Base-by-base conservation (phyloP, 2,888 invertebrate genomes). In the Orthosia cruda region DNA sequence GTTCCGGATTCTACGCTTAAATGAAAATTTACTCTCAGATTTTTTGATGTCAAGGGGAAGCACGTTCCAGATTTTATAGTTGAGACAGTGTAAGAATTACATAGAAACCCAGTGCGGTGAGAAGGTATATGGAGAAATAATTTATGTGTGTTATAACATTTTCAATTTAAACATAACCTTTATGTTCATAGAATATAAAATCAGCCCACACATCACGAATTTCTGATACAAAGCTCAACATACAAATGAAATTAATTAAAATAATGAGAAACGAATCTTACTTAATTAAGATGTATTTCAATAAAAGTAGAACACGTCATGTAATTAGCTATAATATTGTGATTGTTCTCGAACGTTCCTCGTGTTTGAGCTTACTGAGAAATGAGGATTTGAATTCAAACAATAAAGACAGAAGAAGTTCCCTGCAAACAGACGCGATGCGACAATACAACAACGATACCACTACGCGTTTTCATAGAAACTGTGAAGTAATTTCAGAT, bases 271-370 rank as follows among this genome's bases (percentile, higher is more conserved):
- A 52, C 20, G 13, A 70, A 70, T 69, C 50, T 55, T 54, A 20
- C n/a, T 74, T 81, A 81, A 55, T 80, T 66, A 45, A 69, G 74
- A 69, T 62, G 55, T 61, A 52, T 69, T n/a, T 70, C 16, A 47
- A 58, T 26, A 69, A 73, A 49, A 20, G 61, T 26, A 50, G 26
- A 63, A 57, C 20, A 50, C 47, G 23, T 67, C n/a, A 32, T 23
- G 32, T 71, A 59, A 67, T 63, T 63, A 77, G 61, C 15, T 65
- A 16, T 32, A 73, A 54, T 62, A 54, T 45, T 23, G 61, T 32
- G 50, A 62, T 32, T 16, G 20, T 66, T 50, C 40, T 50, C 26
- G 1, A 66, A 26, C 47, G 11, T 20, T 18, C 11, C 32, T 26
- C n/a, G 9, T 13, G 3, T 63, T 69, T 62, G 13, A 40, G 13